Conservation (phyloP, 2,113 vertebrate species). For the Empidonax traillii region DNA sequence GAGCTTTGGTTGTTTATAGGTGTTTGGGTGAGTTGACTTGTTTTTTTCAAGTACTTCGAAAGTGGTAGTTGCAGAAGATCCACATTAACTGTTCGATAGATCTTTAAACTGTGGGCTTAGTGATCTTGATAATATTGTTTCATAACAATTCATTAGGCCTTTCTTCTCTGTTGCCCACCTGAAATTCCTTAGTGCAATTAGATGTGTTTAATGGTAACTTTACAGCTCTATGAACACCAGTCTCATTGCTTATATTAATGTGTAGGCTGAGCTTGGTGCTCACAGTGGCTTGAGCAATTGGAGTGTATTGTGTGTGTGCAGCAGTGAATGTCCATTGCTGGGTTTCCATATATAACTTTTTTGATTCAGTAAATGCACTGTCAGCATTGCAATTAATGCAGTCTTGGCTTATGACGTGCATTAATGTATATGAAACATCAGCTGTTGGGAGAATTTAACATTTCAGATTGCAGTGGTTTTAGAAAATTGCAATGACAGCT, state of each 20-base stretch:
- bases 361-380: not conserved
- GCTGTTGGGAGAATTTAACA: not conserved
- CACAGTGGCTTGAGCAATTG: not conserved
- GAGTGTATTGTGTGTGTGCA: not conserved
- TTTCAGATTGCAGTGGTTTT: not conserved
- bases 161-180: not conserved
- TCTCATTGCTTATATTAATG: not conserved
- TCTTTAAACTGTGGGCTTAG: not conserved
- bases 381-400: not conserved
- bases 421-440: not conserved
- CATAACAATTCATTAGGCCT: not conserved
- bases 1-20: not conserved
- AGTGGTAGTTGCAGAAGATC: not conserved
- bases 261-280: not conserved
- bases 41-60: not conserved
- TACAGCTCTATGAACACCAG: not conserved
- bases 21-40: not conserved
- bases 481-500: not conserved
- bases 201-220: not conserved
- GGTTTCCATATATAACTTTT: not conserved
- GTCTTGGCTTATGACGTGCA: not conserved
- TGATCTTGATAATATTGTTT: not conserved
- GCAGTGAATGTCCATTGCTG: not conserved
- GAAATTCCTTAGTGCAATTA: not conserved
- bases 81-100: not conserved